A percentile compares a stretch with the other conserved stretches of the same genome.
These are phyloP conservation scores for Cheilosia vulpina DNA, from an alignment of 2,888 invertebrate genomes.

Conservation along the genomic window DNA sequence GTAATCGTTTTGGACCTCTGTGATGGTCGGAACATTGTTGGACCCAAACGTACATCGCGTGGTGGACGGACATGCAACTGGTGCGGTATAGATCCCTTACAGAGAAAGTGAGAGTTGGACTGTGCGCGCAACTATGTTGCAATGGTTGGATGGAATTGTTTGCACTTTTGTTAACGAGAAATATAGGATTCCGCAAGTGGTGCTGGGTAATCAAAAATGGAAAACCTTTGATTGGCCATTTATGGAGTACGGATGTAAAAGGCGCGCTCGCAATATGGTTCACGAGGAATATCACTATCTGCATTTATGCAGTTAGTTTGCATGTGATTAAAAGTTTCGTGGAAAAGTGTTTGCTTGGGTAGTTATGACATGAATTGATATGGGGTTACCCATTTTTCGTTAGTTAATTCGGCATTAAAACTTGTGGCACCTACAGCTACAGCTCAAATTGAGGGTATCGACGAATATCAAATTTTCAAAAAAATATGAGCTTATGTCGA, in stretches of 20 bases:
- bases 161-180: slow-evolving; percentile 9
- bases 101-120: slow-evolving; percentile 68
- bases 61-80: slow-evolving; percentile 7
- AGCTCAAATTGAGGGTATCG: no score
- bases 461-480: no score
- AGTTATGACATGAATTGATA: no score
- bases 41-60: not conserved
- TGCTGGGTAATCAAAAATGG: slow-evolving; percentile 44
- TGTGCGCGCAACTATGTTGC: slow-evolving; percentile 44
- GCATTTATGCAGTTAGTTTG: not conserved
- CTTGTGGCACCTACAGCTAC: no score
- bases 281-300: slow-evolving; percentile 54
- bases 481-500: no score
- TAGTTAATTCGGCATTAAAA: no score
- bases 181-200: slow-evolving; percentile 33
- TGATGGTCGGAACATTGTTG: not conserved
- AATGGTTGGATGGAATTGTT: slow-evolving; percentile 15
- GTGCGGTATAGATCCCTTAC: slow-evolving; percentile 51
- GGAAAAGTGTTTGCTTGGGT: not conserved
- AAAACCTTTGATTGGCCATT: slow-evolving; percentile 69
- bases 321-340: not conserved
- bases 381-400: no score
- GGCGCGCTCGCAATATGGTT: slow-evolving; percentile 60
- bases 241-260: slow-evolving; percentile 72
- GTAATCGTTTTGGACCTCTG: slow-evolving; percentile 42